Evolutionary conservation across 2,888 invertebrate genomes (phyloP).

Genomic region (Adela reaumurella): DNA sequence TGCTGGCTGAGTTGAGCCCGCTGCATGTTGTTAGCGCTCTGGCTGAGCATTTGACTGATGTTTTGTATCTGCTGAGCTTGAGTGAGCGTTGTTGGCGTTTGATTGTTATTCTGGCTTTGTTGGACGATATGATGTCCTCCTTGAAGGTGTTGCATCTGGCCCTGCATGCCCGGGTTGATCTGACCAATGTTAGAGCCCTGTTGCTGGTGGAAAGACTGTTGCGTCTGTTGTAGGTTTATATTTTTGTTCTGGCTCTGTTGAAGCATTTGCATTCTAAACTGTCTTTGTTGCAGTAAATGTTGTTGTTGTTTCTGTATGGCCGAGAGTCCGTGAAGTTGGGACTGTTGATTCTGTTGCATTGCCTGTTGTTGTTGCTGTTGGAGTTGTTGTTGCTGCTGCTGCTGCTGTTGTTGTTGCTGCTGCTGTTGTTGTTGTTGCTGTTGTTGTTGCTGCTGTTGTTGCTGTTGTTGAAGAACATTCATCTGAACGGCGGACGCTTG

Average conservation of each 20-base stretch:
- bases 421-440: constrained; percentile 18
- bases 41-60: constrained; percentile 55
- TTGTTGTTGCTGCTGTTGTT: constrained; percentile 16
- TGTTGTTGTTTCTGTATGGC: constrained; percentile 53
- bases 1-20: constrained; percentile 43
- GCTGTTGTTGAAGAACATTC: constrained; percentile 23
- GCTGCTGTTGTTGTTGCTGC: constrained; percentile 17
- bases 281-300: constrained; percentile 56
- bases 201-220: constrained; percentile 36
- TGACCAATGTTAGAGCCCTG: constrained; percentile 31
- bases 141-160: constrained; percentile 41
- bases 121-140: constrained; percentile 40
- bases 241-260: constrained; percentile 25
- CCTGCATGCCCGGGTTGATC: constrained; percentile 37
- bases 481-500: constrained; percentile 23
- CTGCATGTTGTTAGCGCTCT: constrained; percentile 45
- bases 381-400: constrained; percentile 23
- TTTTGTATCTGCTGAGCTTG: constrained; percentile 63
- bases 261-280: constrained; percentile 51
- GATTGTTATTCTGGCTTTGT: constrained; percentile 31
- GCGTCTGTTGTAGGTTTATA: constrained; percentile 21
- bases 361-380: constrained; percentile 15
- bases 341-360: constrained; percentile 20
- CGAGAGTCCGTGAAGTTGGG: constrained; percentile 41
- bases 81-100: constrained; percentile 44